Conservation (phyloP, 2,113 vertebrate species). For the Dicerorhinus sumatrensis region DNA sequence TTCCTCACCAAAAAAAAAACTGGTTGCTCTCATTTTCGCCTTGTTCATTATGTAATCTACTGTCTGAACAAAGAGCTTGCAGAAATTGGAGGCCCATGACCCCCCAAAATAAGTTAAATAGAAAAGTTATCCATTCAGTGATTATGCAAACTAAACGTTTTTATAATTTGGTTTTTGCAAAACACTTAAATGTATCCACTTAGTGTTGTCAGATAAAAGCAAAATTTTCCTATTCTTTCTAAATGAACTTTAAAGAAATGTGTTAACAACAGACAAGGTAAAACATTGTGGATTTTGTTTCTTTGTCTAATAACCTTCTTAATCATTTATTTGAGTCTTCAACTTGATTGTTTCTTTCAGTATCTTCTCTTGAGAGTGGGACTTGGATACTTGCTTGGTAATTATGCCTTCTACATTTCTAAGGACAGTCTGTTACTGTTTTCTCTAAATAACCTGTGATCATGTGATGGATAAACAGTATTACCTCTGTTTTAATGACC, state of each 20-base stretch:
- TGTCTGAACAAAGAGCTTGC: not conserved
- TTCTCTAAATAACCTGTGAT: constrained; percentile 78
- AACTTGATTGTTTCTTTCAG: not conserved
- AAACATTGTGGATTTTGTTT: not conserved
- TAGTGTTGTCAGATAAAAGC: not conserved
- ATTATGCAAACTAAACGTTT: not conserved
- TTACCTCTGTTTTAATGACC: constrained; percentile 84
- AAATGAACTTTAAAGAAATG: not conserved
- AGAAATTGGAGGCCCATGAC: not conserved
- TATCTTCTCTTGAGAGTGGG: constrained; percentile 16
- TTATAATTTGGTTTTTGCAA: not conserved
- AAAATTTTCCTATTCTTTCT: not conserved
- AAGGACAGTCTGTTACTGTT: constrained; percentile 68
- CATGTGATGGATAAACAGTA: constrained; percentile 70
- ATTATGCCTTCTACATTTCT: constrained; percentile 32
- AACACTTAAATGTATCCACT: not conserved
- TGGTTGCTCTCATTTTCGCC: not conserved
- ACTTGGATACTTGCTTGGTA: constrained; percentile 45
- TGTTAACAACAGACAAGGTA: constrained; percentile 22
- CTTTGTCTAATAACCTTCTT: not conserved
- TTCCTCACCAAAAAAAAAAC: no score
- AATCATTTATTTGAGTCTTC: not conserved
- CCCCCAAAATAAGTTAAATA: not conserved
- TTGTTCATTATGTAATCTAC: not conserved
- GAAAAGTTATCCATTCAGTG: not conserved